A percentile compares a stretch with the other conserved stretches of the same genome.
Evolutionary conservation across 2,113 vertebrate species (phyloP).

Genomic region (Progne subis): DNA sequence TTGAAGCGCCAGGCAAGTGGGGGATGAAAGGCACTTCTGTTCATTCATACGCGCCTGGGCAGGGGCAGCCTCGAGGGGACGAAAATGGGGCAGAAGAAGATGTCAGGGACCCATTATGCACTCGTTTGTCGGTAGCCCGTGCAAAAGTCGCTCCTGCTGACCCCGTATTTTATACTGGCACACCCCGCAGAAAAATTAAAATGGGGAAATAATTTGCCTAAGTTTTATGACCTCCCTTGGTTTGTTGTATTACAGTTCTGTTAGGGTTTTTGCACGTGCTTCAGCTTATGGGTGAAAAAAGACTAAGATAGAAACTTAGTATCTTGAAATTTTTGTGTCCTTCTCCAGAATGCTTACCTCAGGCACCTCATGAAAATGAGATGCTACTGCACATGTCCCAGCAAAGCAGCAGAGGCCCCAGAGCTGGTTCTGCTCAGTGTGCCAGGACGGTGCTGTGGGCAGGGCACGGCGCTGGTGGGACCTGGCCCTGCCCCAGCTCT

Average conservation of each 20-base stretch:
- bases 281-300: neutral
- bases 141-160: neutral
- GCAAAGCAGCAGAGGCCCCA: neutral
- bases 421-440: neutral
- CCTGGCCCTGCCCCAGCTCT: neutral
- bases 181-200: neutral
- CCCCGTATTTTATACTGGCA: neutral
- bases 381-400: fast-evolving
- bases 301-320: fast-evolving
- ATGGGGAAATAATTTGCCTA: neutral
- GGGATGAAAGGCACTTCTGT: conserved; percentile 80
- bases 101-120: neutral
- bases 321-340: neutral
- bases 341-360: neutral
- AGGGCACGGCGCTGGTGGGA: fast-evolving
- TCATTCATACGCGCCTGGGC: conserved; percentile 81
- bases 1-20: conserved; percentile 77
- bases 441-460: fast-evolving
- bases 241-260: neutral
- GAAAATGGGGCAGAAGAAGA: conserved; percentile 3
- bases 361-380: neutral
- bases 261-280: neutral
- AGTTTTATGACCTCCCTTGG: neutral
- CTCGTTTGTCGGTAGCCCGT: neutral
- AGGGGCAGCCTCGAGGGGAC: conserved; percentile 9